These are phyloP conservation scores for Netelia inedita DNA, from an alignment of 2,888 invertebrate genomes.

Conservation along the genomic window DNA sequence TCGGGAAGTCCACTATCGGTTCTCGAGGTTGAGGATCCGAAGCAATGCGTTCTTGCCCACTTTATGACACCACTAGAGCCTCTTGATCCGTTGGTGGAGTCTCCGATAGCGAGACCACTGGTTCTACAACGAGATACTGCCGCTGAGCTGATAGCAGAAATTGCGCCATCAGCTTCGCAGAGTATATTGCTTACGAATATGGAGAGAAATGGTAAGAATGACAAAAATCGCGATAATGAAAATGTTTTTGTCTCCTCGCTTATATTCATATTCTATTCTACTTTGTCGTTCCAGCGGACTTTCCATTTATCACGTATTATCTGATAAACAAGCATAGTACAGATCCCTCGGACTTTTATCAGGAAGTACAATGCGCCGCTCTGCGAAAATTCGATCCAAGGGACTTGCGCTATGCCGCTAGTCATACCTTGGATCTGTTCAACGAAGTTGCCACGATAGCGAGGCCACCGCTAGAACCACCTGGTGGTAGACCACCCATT, in stretches of 20 bases:
- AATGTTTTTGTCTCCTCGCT: neutral
- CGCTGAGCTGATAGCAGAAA: constrained; percentile 91
- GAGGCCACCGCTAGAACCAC: constrained; percentile 93
- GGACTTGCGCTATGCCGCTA: constrained; percentile 92
- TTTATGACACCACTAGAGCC: constrained; percentile 95
- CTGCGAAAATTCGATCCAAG: constrained; percentile 95
- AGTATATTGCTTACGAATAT: constrained; percentile 95
- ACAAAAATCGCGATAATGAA: neutral
- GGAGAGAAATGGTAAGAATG: constrained; percentile 91
- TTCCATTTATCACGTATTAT: constrained; percentile 96
- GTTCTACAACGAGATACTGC: constrained; percentile 92
- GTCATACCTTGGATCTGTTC: constrained; percentile 94
- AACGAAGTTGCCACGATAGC: constrained; percentile 97
- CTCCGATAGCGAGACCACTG: constrained; percentile 92
- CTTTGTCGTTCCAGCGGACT: constrained; percentile 88
- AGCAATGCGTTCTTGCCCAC: constrained; percentile 94
- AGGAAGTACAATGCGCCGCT: constrained; percentile 93
- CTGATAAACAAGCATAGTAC: constrained; percentile 95
- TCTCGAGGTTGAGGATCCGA: constrained; percentile 95
- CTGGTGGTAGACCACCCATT: constrained; percentile 92
- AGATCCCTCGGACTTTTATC: constrained; percentile 94
- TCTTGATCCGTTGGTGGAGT: constrained; percentile 94
- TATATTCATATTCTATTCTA: neutral
- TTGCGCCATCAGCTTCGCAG: constrained; percentile 87
- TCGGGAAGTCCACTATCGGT: constrained; percentile 89